These are phyloP conservation scores for Orestias chungarensis DNA, from an alignment of 2,797 vertebrate species.

Conservation along the genomic window DNA sequence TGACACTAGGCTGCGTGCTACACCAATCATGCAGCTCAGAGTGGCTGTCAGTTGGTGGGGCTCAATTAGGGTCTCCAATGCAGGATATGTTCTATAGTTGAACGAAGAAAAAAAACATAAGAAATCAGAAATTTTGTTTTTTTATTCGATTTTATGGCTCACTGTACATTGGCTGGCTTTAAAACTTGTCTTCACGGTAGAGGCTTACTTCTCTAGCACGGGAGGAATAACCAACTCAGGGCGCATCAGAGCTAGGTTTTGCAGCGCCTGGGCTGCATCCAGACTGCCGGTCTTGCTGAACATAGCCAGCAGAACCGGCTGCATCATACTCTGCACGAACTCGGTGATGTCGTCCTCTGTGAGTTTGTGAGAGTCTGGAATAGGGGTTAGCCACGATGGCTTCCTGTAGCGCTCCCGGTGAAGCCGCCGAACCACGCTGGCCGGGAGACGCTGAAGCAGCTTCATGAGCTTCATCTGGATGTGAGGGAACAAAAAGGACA, in stretches of 20 bases:
- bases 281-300: slow-evolving; percentile 98
- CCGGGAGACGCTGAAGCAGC: slow-evolving; percentile 91
- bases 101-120: slow-evolving; percentile 21
- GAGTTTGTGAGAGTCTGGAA: slow-evolving; percentile 93
- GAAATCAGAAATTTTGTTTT: slow-evolving; percentile 50
- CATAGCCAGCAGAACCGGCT: slow-evolving; percentile 96
- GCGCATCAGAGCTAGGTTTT: slow-evolving; percentile 95
- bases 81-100: slow-evolving; percentile 89
- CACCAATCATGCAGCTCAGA: slow-evolving; percentile 95
- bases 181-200: not conserved
- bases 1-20: slow-evolving; percentile 93
- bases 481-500: slow-evolving; percentile 40
- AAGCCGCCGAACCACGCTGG: slow-evolving; percentile 89
- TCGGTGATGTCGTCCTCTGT: slow-evolving; percentile 93
- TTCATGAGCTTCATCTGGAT: slow-evolving; percentile 97
- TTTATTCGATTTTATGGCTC: slow-evolving; percentile 11
- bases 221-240: slow-evolving; percentile 96
- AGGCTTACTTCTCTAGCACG: slow-evolving; percentile 93
- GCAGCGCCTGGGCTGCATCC: slow-evolving; percentile 95
- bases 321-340: slow-evolving; percentile 95
- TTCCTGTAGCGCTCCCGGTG: slow-evolving; percentile 94
- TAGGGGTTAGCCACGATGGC: slow-evolving; percentile 89
- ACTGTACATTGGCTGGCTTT: not conserved
- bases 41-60: slow-evolving; percentile 98
- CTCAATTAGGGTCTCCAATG: slow-evolving; percentile 95